These are phyloP conservation scores for Chamaetylas fuelleborni DNA, from an alignment of 2,113 vertebrate species.

Conservation along the genomic window DNA sequence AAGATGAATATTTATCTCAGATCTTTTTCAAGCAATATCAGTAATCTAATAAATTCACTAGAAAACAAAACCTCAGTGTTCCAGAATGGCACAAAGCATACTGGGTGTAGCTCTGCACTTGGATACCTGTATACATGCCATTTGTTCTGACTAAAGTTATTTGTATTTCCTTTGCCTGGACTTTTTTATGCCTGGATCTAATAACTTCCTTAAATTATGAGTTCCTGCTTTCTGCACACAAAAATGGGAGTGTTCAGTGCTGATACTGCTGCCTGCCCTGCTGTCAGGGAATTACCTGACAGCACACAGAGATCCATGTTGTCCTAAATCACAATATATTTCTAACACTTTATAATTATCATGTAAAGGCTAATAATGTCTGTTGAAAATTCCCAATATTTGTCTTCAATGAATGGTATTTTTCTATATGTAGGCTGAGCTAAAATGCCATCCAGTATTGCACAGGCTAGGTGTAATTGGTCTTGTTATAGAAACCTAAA, in stretches of 20 bases:
- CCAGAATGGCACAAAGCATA: neutral
- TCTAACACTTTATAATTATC: neutral
- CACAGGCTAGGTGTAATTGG: neutral
- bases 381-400: neutral
- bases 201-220: neutral
- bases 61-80: neutral
- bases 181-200: neutral
- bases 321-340: neutral
- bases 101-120: neutral
- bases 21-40: neutral
- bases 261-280: neutral
- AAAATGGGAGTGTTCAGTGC: neutral
- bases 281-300: neutral
- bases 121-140: neutral
- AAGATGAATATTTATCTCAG: conserved; percentile 9
- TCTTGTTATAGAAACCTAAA: conserved; percentile 22
- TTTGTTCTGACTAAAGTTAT: neutral
- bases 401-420: neutral
- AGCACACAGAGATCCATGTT: neutral
- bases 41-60: neutral
- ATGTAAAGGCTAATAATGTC: neutral
- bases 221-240: neutral
- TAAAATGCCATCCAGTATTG: conserved; percentile 37
- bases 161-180: neutral
- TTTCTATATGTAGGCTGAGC: conserved; percentile 6